Evolutionary conservation across 2,113 vertebrate species (phyloP), one percentile per base, ranked within the genome.

Genomic region (Acanthisitta chloris): DNA sequence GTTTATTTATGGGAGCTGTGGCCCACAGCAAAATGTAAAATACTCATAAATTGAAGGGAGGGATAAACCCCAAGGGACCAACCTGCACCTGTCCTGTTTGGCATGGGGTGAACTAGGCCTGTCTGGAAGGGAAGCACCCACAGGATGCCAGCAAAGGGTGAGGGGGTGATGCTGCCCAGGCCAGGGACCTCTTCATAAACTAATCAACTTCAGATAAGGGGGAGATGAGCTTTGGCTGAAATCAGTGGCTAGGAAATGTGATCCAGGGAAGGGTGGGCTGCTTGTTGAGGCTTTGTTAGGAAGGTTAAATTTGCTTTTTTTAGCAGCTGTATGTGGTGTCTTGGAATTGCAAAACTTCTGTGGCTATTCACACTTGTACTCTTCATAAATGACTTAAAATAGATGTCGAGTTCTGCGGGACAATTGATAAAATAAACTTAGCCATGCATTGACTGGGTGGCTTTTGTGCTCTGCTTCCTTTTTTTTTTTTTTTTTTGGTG

Each of bases 301-400:
- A 92, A 94, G 94, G 72, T 88, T 94, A 74, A 66, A 83, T 61
- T 88, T 46, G 87, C 91, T 94, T 93, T 91, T 86, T 92, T 96
- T 96, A 95, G 96, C 79, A 77, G 88, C 77, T 92, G 17, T 67
- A 19, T 86, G 79, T 49, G 71, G 69, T 54, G 67, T 86, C 92
- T 96, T 92, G 95, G 92, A 92, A 94, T 94, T 76, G 92, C 95
- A 95, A 92, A 93, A 76, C 91, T 79, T 90, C 93, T 93, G 73
- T 64, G 77, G 78, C 91, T 95, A 79, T 94, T 96, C 95, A 72
- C 94, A 93, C 90, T 93, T 83, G 84, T 91, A 86, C 78, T 86
- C 89, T 80, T 86, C 84, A 51, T 69, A 85, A 96, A 95, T 88
- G 82, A 86, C 92, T 96, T 92, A 71, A 93, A 94, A 92, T 91